These are phyloP conservation scores for Chromobotia macracanthus DNA, from an alignment of 2,797 vertebrate genomes.

Conservation along the genomic window DNA sequence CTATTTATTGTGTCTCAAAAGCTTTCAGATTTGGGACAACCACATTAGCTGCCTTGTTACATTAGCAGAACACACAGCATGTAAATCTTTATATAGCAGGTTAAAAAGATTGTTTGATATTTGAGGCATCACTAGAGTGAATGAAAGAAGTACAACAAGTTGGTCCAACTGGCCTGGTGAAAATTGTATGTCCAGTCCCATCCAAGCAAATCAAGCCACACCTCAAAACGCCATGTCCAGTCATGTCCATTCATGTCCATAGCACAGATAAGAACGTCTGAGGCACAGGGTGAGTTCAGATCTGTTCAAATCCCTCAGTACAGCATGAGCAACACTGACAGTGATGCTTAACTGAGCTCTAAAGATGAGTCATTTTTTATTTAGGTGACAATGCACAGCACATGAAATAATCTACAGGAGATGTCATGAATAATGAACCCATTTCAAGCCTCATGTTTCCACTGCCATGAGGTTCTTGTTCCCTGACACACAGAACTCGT, in stretches of 20 bases:
- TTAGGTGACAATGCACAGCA: slow-evolving; percentile 3
- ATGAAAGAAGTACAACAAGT: neutral
- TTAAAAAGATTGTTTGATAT: neutral
- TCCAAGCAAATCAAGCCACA: no score
- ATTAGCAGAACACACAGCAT: neutral
- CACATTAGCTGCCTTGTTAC: slow-evolving; percentile 27
- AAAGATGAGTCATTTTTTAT: neutral
- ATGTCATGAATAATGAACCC: neutral
- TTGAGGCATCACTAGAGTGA: neutral
- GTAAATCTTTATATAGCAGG: neutral
- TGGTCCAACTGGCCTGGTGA: no score
- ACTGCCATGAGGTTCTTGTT: neutral
- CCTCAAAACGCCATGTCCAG: no score
- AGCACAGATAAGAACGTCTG: no score
- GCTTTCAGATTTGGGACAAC: slow-evolving; percentile 19
- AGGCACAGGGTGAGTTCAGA: no score
- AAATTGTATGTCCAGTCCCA: no score
- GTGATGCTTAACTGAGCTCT: slow-evolving; percentile 13
- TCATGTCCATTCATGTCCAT: no score
- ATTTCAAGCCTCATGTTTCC: neutral
- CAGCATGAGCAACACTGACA: neutral
- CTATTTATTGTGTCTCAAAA: slow-evolving; percentile 43
- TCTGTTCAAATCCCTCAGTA: no score
- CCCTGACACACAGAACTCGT: neutral
- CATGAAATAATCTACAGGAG: neutral